Evolutionary conservation across 2,888 invertebrate genomes (phyloP).

Genomic region (Hoplodrina blanda): DNA sequence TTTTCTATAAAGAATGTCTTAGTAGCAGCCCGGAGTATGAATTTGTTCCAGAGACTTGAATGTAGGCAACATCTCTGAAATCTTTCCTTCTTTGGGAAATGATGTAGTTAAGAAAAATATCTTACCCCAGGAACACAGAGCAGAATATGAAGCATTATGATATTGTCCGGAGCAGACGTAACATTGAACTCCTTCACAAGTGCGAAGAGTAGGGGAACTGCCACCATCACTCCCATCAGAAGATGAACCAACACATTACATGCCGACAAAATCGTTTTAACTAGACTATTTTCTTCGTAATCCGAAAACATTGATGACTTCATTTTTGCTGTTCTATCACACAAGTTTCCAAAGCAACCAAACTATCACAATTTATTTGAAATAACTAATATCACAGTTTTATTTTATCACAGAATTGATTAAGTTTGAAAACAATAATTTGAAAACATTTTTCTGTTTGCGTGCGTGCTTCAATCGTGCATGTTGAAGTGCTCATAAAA

Average conservation of each 20-base stretch:
- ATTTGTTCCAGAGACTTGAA: no score
- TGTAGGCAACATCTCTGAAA: no score
- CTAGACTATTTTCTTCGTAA: constrained; percentile 37
- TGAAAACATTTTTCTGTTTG: constrained; percentile 14
- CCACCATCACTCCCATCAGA: constrained; percentile 49
- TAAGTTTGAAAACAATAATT: constrained; percentile 2
- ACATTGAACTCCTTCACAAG: constrained; percentile 38
- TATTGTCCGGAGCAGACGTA: constrained; percentile 38
- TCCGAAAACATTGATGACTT: constrained; percentile 23
- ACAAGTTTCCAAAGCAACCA: neutral
- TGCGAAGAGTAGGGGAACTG: constrained; percentile 50
- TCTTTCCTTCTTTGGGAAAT: no score
- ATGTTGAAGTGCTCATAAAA: constrained; percentile 25
- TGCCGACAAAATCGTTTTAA: constrained; percentile 39
- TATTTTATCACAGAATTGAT: constrained; percentile 12
- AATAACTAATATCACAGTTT: constrained; percentile 10
- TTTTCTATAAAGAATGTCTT: no score
- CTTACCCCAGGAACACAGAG: constrained; percentile 59
- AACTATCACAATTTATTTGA: constrained; percentile 31
- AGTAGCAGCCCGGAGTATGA: no score
- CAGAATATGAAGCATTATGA: constrained; percentile 52
- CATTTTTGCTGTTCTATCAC: constrained; percentile 27
- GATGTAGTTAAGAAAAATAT: neutral
- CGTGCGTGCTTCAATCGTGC: constrained; percentile 2
- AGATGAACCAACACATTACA: constrained; percentile 53